A percentile compares a stretch with the other conserved stretches of the same genome.
phyloP scores from a whole-genome alignment of 2,113 vertebrate genomes.

The Struthio camelus region DNA sequence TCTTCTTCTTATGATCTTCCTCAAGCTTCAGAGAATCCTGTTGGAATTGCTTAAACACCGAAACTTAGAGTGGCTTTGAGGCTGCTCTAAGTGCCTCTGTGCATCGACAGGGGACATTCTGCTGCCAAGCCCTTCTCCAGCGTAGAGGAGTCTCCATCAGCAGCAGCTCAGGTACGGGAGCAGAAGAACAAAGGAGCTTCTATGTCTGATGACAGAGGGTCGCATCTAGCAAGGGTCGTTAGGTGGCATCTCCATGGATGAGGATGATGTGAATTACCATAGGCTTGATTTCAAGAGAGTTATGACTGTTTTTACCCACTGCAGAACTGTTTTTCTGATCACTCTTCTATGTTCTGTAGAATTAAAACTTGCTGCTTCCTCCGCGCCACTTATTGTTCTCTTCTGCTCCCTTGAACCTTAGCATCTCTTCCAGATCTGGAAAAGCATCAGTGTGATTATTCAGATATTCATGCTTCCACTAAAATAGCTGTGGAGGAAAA shows the following conservation, averaged over 20 bases:
- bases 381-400: not conserved
- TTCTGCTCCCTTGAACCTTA: not conserved
- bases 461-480: not conserved
- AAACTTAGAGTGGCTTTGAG: not conserved
- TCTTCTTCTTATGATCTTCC: not conserved
- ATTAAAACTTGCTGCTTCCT: not conserved
- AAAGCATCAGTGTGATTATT: not conserved
- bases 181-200: not conserved
- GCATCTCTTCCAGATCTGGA: not conserved
- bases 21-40: not conserved
- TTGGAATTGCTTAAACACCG: not conserved
- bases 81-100: not conserved
- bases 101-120: not conserved
- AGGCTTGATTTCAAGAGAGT: not conserved
- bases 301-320: not conserved
- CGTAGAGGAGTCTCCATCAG: not conserved
- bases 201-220: not conserved
- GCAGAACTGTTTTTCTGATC: not conserved
- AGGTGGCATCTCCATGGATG: not conserved
- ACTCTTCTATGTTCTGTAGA: not conserved
- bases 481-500: not conserved
- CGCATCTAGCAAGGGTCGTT: not conserved
- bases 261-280: not conserved
- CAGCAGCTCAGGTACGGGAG: not conserved
- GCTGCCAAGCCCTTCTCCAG: not conserved